phyloP scores from a whole-genome alignment of 23 tunicate species.

The Trididemnum nubilum region DNA sequence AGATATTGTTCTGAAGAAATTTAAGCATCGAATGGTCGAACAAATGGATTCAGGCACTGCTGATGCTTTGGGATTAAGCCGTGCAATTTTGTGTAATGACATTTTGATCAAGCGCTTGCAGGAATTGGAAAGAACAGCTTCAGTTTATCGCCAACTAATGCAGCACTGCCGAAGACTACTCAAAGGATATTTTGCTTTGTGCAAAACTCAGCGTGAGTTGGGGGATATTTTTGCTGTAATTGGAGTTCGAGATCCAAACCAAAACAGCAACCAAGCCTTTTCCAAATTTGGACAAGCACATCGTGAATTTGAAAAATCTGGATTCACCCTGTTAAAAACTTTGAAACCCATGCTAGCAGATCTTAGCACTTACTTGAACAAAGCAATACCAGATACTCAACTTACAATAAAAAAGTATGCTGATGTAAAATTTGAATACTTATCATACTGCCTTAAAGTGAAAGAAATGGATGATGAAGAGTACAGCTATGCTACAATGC shows the following conservation, averaged over 20 bases:
- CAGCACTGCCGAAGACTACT: conserved; percentile 63
- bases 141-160: conserved; percentile 65
- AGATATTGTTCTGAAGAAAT: conserved; percentile 84
- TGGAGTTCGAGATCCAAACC: conserved; percentile 63
- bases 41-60: conserved; percentile 98
- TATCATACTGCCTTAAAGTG: conserved; percentile 86
- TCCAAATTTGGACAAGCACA: conserved; percentile 77
- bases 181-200: conserved; percentile 80
- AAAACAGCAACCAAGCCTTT: conserved; percentile 61
- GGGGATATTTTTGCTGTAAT: conserved; percentile 80
- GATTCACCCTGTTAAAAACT: conserved; percentile 68
- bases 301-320: conserved; percentile 85
- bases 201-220: conserved; percentile 73
- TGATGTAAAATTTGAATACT: conserved; percentile 94
- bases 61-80: conserved; percentile 90
- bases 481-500: conserved; percentile 86
- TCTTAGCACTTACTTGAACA: conserved; percentile 83
- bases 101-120: conserved; percentile 74
- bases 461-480: conserved; percentile 99
- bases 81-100: conserved; percentile 95
- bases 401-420: conserved; percentile 89
- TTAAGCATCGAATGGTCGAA: conserved; percentile 85
- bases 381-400: conserved; percentile 91
- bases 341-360: conserved; percentile 82
- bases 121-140: conserved; percentile 81